These are phyloP conservation scores for Brachionus plicatilis DNA, from an alignment of 1,140 invertebrate species.

Conservation along the genomic window DNA sequence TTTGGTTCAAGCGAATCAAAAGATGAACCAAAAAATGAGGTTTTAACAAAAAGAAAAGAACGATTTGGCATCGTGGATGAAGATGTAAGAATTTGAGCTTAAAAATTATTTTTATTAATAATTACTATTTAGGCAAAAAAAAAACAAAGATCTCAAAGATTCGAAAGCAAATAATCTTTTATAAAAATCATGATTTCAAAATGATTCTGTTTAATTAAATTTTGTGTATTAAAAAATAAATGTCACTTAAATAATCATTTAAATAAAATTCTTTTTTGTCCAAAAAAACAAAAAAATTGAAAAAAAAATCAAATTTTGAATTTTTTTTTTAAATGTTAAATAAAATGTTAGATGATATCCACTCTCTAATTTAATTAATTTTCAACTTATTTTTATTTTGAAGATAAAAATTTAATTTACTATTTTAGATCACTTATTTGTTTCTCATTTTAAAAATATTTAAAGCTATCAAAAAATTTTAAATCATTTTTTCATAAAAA, in stretches of 20 bases:
- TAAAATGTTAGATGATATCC: not conserved
- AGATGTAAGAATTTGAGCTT: not conserved
- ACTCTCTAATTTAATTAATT: too few relatives aligned
- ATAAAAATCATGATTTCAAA: not conserved
- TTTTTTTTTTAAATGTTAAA: not conserved
- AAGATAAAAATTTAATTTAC: too few relatives aligned
- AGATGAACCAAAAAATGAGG: not conserved
- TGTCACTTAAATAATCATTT: not conserved
- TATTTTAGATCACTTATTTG: too few relatives aligned
- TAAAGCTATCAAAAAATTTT: too few relatives aligned
- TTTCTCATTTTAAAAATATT: too few relatives aligned
- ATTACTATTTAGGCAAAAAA: not conserved
- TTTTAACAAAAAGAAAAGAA: conserved; percentile 25
- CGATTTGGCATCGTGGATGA: conserved; percentile 34
- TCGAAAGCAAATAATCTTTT: not conserved
- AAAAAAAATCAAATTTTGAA: not conserved
- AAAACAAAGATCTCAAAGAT: not conserved
- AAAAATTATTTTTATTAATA: not conserved
- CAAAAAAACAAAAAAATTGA: not conserved
- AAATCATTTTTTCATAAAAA: too few relatives aligned
- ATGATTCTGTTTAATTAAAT: not conserved
- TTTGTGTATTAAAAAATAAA: not conserved
- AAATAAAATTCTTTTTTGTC: not conserved
- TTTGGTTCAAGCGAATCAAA: not conserved
- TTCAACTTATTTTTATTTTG: too few relatives aligned